Base-by-base conservation (phyloP, 2,888 invertebrate species). In the Camptogramma bilineatum region DNA sequence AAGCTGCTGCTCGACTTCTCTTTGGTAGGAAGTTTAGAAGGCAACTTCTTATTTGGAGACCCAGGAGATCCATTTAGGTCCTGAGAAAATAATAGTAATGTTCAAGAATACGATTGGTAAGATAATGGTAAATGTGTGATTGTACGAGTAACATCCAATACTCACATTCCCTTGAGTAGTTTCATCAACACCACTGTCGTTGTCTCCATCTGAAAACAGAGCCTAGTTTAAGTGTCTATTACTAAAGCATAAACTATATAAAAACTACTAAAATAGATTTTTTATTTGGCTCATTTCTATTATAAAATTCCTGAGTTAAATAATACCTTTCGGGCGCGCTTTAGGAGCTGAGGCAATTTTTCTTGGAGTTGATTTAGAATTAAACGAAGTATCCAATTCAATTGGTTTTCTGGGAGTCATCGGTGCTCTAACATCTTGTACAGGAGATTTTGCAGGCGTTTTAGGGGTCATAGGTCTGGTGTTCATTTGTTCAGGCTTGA, bases 141-240 rank as follows among this genome's bases (percentile, higher is more conserved):
- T 24, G 24, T 24, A 24, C 24, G 24, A 2, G 4, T n/a, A 39
- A n/a, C 39, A 39, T 39, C 0, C 7, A 19, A 50, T 73, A 93
- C 96, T 95, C 91, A 97, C 96, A 92, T 96, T 95, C 88, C 96
- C 96, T 88, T 96, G 96, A 59, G 96, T 96, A 63, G 96, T 95
- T 85, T 97, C 97, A 84, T 97, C 96, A 31, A 96, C 96, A 50
- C 96, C 97, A 81, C 96, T 97, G 78, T 97, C 97, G 77, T 97
- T 97, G 84, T 96, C 97, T 42, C 96, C 96, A 92, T 97, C 97
- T 97, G 95, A 72, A 92, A 55, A 88, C 63, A 54, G n/a, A 57
- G 64, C 42, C 0, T 17, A 8, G 18, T 46, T 46, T 46, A 47
- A 16, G 47, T 18, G 5, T 4, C 16, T 44, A 44, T 44, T 17